These are phyloP conservation scores for Smittia sp. DNA, from an alignment of 2,888 invertebrate species.

Conservation along the genomic window DNA sequence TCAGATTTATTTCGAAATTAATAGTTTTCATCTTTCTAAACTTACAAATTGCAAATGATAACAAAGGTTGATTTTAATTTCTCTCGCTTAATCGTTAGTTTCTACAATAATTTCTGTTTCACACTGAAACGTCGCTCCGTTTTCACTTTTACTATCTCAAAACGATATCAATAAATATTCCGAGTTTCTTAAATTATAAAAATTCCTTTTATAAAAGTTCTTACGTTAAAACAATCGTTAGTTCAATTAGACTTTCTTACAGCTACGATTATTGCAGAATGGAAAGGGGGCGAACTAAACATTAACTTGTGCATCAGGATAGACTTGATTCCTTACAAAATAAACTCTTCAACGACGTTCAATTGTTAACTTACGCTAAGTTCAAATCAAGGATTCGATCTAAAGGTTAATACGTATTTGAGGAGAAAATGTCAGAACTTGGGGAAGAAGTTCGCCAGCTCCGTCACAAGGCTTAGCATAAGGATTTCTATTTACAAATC, in stretches of 20 bases:
- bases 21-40: neutral
- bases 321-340: neutral
- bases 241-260: conserved; percentile 1
- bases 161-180: conserved; percentile 10
- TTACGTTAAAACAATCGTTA: neutral
- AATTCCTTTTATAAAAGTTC: neutral
- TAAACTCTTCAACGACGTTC: neutral
- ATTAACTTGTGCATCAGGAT: conserved; percentile 8
- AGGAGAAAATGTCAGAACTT: neutral
- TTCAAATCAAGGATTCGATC: conserved; percentile 4
- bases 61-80: neutral
- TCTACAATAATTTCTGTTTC: neutral
- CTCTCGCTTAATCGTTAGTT: neutral
- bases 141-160: neutral
- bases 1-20: conserved; percentile 8
- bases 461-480: too few species aligned
- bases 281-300: neutral
- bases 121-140: too few species aligned
- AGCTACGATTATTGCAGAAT: neutral
- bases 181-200: neutral
- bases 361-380: neutral
- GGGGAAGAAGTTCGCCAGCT: neutral
- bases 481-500: too few species aligned
- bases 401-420: conserved; percentile 11
- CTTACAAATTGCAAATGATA: conserved; percentile 8